Evolutionary conservation across 2,797 vertebrate species (phyloP), one percentile per base, ranked within the genome.

Genomic region (Periophthalmus magnuspinnatus): DNA sequence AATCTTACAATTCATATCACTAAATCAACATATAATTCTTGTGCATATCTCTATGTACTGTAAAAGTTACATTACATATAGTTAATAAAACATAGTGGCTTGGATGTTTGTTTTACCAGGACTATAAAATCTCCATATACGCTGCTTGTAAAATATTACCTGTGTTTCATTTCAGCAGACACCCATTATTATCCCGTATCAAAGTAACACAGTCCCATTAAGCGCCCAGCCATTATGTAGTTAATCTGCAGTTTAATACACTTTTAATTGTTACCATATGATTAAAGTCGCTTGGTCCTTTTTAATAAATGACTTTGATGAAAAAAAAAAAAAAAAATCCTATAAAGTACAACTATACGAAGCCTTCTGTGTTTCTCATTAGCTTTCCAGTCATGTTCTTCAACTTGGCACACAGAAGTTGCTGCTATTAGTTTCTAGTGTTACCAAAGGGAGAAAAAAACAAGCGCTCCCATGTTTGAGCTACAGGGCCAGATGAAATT

Each of bases 401-500:
- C 28, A 75, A 81, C 63, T 66, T 58, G 38, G 28, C 68, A 67
- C 65, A 56, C 34, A 65, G 50, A 52, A 67, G 52, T 67, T 67
- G 36, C 57, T 59, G 64, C 72, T 47, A 72, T 82, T 85, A 81
- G 74, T 75, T 81, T 78, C 47, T 68, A 19, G n/a, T 75, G 65
- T 69, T 72, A 70, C 57, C 8, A 69, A 28, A 74, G 52, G 67
- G 60, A 74, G 66, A 63, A 61, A 82, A n/a, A 80, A 84, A 69
- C 71, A 74, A 81, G 77, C 19, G 60, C 58, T 41, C 3, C 65
- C 24, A 62, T 68, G 59, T 86, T 78, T 86, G 81, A 89, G 80
- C 81, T 74, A 74, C 52, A 58, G 79, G 63, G 56, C 77, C 33
- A 83, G 69, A 86, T 81, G 82, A 85, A 90, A 92, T 89, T 90